These are phyloP conservation scores for Leptarthrus brevirostris DNA, from an alignment of 2,888 invertebrate genomes.

Conservation along the genomic window DNA sequence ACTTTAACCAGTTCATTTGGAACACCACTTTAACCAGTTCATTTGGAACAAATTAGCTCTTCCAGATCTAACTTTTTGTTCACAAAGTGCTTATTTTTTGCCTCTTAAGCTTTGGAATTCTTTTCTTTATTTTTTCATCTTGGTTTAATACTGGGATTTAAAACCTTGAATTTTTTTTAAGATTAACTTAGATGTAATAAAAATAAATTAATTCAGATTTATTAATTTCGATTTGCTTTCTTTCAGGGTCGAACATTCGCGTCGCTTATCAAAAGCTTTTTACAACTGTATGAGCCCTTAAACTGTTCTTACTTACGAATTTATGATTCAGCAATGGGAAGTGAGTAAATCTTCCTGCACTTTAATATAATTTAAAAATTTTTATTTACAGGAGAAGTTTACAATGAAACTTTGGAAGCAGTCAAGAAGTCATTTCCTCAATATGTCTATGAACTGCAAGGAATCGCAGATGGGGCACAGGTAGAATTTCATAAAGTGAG, in stretches of 20 bases:
- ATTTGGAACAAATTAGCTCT: too few relatives aligned
- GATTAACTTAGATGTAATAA: too few relatives aligned
- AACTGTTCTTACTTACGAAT: constrained; percentile 77
- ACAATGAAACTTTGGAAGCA: constrained; percentile 78
- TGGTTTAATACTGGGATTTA: too few relatives aligned
- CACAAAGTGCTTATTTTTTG: too few relatives aligned
- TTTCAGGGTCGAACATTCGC: constrained; percentile 83
- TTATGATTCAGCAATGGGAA: constrained; percentile 78
- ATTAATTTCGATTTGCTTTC: too few relatives aligned
- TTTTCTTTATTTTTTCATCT: too few relatives aligned
- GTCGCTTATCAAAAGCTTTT: constrained; percentile 77
- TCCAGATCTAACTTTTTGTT: too few relatives aligned
- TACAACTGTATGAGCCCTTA: constrained; percentile 72
- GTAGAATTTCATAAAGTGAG: constrained; percentile 85
- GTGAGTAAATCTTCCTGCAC: constrained; percentile 59
- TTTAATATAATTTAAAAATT: constrained; percentile 15
- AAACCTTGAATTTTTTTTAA: too few relatives aligned
- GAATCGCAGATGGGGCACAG: constrained; percentile 86
- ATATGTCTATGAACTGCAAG: constrained; percentile 84
- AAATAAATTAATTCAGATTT: too few relatives aligned
- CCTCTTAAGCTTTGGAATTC: too few relatives aligned
- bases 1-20: too few relatives aligned
- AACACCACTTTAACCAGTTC: too few relatives aligned
- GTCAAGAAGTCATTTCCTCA: constrained; percentile 81
- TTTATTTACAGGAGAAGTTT: constrained; percentile 68